Base-by-base conservation (phyloP, 2,113 vertebrate species). In the Gambusia affinis region DNA sequence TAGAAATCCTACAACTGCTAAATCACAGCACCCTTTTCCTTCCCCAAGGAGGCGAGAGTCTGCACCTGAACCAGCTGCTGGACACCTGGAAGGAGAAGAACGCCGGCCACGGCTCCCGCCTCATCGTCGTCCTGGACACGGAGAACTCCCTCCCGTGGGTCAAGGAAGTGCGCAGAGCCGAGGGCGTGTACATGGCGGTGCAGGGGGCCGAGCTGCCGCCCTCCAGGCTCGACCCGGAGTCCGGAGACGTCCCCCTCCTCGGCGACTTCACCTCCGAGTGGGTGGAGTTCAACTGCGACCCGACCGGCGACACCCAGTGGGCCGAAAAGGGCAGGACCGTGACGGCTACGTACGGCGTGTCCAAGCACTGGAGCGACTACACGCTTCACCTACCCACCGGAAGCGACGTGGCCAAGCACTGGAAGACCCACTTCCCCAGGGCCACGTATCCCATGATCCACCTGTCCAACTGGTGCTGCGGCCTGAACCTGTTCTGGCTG, bases 261-360 rank as follows among this genome's bases (percentile, higher is more conserved):
- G 98, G 98, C 4, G 96, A 99, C 91, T 99, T 99, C 87, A 99
- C 98, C 4, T 92, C 93, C 2, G 96, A 98, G 1, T 99, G 98
- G 98, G 98, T 99, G 42, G 97, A 98, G 75, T 99, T 97, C 91
- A 99, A 98, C 93, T 99, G 98, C 85, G 96, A 97, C 88, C 92
- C 95, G 0, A 88, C 94, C 44, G 94, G 93, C 33, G 91, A 79
- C 83, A 94, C 96, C 87, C 96, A 93, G 89, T 99, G 97, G 97
- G 93, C 94, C 0, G 96, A 97, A 12, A 96, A 93, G 80, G 96
- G 96, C 0, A 90, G 96, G 61, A 80, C 85, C 0, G 88, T 99
- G 67, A 93, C 68, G 19, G 97, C 97, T 0, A 0, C 81, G 1
- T 99, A 99, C 0, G 95, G 96, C 0, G 96, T 99, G 30, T 98